Evolutionary conservation across 2,113 vertebrate species (phyloP).

Genomic region (Willisornis vidua): DNA sequence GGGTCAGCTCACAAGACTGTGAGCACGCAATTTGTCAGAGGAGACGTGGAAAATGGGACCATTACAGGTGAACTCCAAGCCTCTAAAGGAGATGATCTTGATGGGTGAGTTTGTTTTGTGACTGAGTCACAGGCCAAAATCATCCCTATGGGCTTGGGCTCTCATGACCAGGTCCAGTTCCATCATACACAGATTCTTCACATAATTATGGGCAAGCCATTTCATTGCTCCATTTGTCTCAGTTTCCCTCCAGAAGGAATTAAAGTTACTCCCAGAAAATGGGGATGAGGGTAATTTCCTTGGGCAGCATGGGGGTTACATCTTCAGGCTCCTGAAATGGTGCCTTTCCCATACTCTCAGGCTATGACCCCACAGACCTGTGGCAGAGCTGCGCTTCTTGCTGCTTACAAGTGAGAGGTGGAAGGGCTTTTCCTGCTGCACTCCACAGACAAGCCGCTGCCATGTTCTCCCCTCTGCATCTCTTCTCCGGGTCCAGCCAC

Average conservation of each 20-base stretch:
- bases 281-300: neutral
- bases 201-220: neutral
- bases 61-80: neutral
- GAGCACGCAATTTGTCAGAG: neutral
- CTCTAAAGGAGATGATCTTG: neutral
- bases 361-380: neutral
- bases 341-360: neutral
- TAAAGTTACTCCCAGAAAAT: neutral
- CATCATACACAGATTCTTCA: neutral
- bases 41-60: neutral
- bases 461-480: neutral
- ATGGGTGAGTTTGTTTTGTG: neutral
- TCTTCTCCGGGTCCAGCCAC: neutral
- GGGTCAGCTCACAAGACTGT: neutral
- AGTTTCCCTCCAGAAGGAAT: neutral
- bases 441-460: neutral
- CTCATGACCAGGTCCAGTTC: neutral
- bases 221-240: neutral
- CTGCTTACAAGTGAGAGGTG: neutral
- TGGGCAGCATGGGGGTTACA: rapidly evolving
- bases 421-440: neutral
- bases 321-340: neutral
- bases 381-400: neutral
- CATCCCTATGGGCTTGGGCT: neutral
- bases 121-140: neutral